Evolutionary conservation across 2,888 invertebrate species (phyloP).

Genomic region (Yponomeuta sedellus): DNA sequence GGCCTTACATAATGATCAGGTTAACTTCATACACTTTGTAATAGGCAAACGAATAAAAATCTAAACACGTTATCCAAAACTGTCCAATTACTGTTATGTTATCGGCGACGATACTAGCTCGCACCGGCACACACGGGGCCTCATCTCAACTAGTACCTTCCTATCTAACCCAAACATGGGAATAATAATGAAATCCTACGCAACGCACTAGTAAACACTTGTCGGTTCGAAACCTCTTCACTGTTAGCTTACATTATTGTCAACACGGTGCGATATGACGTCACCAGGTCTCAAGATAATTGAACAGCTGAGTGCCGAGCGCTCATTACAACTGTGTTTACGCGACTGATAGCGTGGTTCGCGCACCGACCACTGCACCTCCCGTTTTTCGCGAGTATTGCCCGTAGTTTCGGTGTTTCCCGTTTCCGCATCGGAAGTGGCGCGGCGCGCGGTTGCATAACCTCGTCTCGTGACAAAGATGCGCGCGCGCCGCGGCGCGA

Average conservation of each 20-base stretch:
- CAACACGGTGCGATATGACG: not conserved
- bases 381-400: too few species aligned
- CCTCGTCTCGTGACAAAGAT: constrained; percentile 66
- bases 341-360: not conserved
- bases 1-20: too few species aligned
- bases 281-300: not conserved
- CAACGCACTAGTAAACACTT: not conserved
- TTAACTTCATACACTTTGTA: too few species aligned
- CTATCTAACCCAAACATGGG: not conserved
- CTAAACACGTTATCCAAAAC: not conserved
- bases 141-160: not conserved
- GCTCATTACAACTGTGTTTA: constrained; percentile 6
- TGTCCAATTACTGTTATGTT: not conserved
- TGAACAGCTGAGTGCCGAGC: constrained; percentile 6
- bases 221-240: not conserved
- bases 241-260: not conserved
- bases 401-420: not conserved
- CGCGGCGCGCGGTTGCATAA: constrained; percentile 47
- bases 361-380: not conserved
- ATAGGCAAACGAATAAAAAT: not conserved
- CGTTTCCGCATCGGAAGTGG: constrained; percentile 37
- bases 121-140: not conserved
- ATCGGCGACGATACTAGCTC: not conserved
- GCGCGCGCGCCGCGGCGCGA: constrained; percentile 24
- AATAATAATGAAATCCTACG: not conserved